Base-by-base conservation (phyloP, 2,888 invertebrate genomes). In the Mallateleia sp. region DNA sequence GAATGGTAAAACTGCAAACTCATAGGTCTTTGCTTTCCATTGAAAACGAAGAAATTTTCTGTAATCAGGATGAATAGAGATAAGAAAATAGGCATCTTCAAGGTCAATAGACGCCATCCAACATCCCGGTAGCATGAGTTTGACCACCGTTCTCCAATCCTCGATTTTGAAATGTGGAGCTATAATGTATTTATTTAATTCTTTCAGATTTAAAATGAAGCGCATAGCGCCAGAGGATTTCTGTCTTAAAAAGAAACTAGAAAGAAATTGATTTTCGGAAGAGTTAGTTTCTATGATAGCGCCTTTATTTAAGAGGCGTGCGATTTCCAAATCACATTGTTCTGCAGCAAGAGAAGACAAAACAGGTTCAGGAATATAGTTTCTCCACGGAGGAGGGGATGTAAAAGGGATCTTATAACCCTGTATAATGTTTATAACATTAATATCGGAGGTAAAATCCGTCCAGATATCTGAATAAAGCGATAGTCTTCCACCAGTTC, bases 111-210 rank as follows among this genome's bases (percentile, higher is more conserved):
- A n/a, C n/a, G n/a, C n/a, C n/a, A n/a, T n/a, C n/a, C n/a, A n/a
- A n/a, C n/a, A n/a, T n/a, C n/a, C 58, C 1, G 74, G 83, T 20
- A 69, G 8, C 74, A 87, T 72, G 0, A 87, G 64, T 18, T 52
- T 42, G n/a, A n/a, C n/a, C n/a, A n/a, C n/a, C n/a, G n/a, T n/a
- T n/a, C n/a, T n/a, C n/a, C n/a, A n/a, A n/a, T 81, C 81, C 14
- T 86, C 85, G 4, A 85, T 14, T 64, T 85, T 81, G 18, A 85
- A 85, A 52, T 85, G 85, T 0, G 64, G 78, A 0, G 85, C 22
- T 11, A 18, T 24, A 25, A 81, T 45, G 25, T 28, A 71, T 4
- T 22, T 11, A 47, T 79, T 79, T 2, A 79, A 32, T 1, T 50
- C 8, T 2, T 34, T 25, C 11, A n/a, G n/a, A n/a, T n/a, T n/a